Evolutionary conservation across 2,113 vertebrate species (phyloP), one percentile per base, ranked within the genome.

Genomic region (Lipotes vexillifer): DNA sequence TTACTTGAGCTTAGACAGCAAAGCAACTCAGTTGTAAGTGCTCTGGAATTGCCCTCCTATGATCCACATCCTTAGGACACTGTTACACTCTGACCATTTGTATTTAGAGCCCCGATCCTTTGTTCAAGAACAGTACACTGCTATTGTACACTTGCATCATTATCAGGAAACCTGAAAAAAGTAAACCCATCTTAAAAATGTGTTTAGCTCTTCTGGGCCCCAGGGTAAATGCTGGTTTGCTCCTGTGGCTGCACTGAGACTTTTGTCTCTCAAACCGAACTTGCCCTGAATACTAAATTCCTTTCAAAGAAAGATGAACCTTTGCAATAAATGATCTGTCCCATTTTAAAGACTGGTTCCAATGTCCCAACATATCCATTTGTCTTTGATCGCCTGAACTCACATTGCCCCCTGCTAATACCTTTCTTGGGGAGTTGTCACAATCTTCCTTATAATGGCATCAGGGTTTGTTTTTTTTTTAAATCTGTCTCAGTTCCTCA

Each of bases 11-110:
- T 97, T 94, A 92, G 82, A 96, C 88, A 97, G 93, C 88, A 97
- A 97, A 95, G 95, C 94, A 97, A 93, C 94, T 96, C 96, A 68
- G 77, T 96, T 96, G 87, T 59, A 93, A 96, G 96, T 61, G 49
- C 87, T 97, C 69, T 57, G 57, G 59, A 78, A n/a, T 81, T 95
- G 89, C 84, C 90, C 74, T 93, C 33, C 78, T 52, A 0, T 29
- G 12, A 44, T 71, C 82, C 31, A 49, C 29, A 46, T 93, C 44
- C 63, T 96, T 38, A 87, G 87, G 94, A 95, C 86, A 72, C 29
- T 69, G 74, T 63, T 71, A 84, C 23, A 74, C 83, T 90, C 55
- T 89, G 69, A 72, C 69, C 27, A 3, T 84, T 57, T 92, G n/a
- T 44, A 65, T 61, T 89, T 61, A 23, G 23, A 84, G 59, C 41